phyloP scores from a whole-genome alignment of 2,888 invertebrate species.

The Drosophila cognata region DNA sequence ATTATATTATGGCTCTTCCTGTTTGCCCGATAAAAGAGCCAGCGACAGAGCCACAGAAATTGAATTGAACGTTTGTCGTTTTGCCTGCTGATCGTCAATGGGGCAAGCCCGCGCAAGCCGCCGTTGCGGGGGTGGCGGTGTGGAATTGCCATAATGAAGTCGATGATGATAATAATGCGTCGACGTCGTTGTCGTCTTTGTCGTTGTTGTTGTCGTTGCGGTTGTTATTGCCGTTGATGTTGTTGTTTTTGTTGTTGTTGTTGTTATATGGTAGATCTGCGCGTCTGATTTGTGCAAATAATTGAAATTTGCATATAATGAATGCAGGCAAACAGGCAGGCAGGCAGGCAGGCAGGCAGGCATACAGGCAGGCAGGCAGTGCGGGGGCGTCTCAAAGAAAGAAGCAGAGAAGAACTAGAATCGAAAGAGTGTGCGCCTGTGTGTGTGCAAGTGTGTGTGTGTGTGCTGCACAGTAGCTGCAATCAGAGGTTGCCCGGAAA shows the following conservation, averaged over 20 bases:
- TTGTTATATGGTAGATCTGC: slow-evolving; percentile 58
- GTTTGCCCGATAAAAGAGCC: slow-evolving; percentile 74
- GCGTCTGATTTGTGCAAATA: slow-evolving; percentile 79
- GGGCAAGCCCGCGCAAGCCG: slow-evolving; percentile 13
- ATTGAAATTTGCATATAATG: slow-evolving; percentile 84
- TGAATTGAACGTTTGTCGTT: slow-evolving; percentile 64
- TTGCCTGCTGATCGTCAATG: slow-evolving; percentile 52
- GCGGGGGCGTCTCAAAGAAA: slow-evolving; percentile 40
- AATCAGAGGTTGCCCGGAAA: slow-evolving; percentile 59
- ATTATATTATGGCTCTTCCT: slow-evolving; percentile 81
- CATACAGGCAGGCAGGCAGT: slow-evolving; percentile 49
- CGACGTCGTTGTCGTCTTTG: slow-evolving; percentile 43
- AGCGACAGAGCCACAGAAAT: slow-evolving; percentile 47
- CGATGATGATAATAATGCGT: slow-evolving; percentile 74
- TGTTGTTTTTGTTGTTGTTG: slow-evolving; percentile 25
- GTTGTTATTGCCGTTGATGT: slow-evolving; percentile 24
- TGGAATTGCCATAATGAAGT: slow-evolving; percentile 58
- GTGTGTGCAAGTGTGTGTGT: not conserved
- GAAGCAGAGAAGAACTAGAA: slow-evolving; percentile 1
- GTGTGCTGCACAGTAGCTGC: slow-evolving; percentile 71
- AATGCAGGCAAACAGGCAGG: slow-evolving; percentile 46
- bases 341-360: slow-evolving; percentile 49
- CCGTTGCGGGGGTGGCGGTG: not conserved
- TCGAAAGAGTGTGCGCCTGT: not conserved
- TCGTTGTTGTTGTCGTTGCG: slow-evolving; percentile 31